These are phyloP conservation scores for Drosophila imparisetae DNA, from an alignment of 2,888 invertebrate species.

Conservation along the genomic window DNA sequence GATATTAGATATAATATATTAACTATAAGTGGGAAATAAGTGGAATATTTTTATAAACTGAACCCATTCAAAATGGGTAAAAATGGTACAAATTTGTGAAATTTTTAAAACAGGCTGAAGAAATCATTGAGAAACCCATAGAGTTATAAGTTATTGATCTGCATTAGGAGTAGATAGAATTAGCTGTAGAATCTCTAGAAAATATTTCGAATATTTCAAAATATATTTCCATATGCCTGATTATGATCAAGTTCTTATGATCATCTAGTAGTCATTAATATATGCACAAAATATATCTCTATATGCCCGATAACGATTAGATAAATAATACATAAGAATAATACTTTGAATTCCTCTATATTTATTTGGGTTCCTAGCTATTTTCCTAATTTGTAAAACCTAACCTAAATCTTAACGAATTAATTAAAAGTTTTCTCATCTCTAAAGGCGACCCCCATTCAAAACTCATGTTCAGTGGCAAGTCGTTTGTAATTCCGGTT, in stretches of 20 bases:
- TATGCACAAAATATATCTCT: background rate
- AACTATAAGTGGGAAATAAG: background rate
- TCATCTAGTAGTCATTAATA: background rate
- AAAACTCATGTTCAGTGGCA: slow-evolving; percentile 12
- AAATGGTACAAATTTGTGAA: fast-evolving
- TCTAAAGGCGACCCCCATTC: background rate
- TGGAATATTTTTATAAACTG: background rate
- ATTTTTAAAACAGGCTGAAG: background rate
- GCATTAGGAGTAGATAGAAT: background rate
- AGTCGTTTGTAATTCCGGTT: slow-evolving; percentile 53
- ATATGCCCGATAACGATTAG: background rate
- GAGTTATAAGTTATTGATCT: background rate
- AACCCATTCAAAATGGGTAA: background rate
- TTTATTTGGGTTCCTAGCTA: background rate
- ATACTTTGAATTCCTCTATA: background rate
- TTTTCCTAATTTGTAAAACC: background rate
- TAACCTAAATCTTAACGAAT: background rate
- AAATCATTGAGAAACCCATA: background rate
- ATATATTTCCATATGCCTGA: too few species aligned
- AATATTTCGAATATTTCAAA: background rate
- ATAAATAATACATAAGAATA: background rate
- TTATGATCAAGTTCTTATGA: background rate
- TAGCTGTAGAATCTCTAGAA: background rate
- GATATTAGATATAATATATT: background rate
- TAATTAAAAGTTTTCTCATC: background rate